These are phyloP conservation scores for Hanleya hanleyi DNA, from an alignment of 2,888 invertebrate genomes.

Conservation along the genomic window DNA sequence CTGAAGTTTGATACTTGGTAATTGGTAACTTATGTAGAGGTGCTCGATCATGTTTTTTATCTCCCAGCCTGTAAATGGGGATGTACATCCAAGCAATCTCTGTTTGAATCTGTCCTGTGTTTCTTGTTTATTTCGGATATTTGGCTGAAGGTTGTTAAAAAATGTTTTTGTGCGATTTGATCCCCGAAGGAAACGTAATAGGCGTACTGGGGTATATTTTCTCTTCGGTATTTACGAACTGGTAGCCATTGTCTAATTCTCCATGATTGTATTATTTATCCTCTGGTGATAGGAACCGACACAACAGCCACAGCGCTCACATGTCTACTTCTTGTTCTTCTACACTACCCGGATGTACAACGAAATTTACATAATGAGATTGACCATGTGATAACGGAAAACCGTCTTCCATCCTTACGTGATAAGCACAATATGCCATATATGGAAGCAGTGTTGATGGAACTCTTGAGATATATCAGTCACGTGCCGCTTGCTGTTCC, in stretches of 20 bases:
- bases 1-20: too few species aligned
- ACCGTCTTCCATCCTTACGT: constrained; percentile 38
- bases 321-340: constrained; percentile 55
- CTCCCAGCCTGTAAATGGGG: too few species aligned
- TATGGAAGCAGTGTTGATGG: constrained; percentile 41
- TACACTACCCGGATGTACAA: constrained; percentile 56
- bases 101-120: too few species aligned
- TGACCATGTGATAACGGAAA: constrained; percentile 35
- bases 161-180: too few species aligned
- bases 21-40: too few species aligned
- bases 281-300: constrained; percentile 56
- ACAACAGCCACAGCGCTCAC: constrained; percentile 63
- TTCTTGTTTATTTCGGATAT: too few species aligned
- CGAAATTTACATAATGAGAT: constrained; percentile 50
- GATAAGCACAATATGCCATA: constrained; percentile 46
- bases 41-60: too few species aligned
- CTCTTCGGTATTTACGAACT: too few species aligned
- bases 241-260: not conserved
- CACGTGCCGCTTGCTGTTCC: constrained; percentile 61
- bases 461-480: constrained; percentile 46
- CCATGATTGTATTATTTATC: not conserved
- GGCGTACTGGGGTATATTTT: too few species aligned
- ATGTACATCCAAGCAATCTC: too few species aligned
- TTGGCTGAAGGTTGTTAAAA: too few species aligned
- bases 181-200: too few species aligned